Conservation (phyloP, 2,888 invertebrate species). For the Hymenopus coronatus region DNA sequence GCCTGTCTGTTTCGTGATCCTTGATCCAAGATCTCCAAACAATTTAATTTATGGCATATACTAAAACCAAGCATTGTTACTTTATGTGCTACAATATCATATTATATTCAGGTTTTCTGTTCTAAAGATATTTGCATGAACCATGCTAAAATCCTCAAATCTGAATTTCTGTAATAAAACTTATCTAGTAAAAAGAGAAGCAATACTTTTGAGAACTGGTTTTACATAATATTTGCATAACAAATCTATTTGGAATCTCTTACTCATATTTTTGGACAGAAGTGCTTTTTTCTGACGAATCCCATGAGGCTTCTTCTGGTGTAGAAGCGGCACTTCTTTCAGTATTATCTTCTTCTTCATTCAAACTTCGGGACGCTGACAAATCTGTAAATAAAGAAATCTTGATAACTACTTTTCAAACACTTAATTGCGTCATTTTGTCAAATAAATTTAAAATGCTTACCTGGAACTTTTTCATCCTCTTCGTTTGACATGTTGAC, state of each 20-base stretch:
- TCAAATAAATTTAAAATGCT: not conserved
- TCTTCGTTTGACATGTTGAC: not conserved
- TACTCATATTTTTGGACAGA: constrained; percentile 34
- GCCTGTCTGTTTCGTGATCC: too few species aligned
- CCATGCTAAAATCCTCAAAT: too few species aligned
- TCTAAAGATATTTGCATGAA: too few species aligned
- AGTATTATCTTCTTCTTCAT: constrained; percentile 3
- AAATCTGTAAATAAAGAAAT: not conserved
- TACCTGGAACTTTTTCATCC: not conserved
- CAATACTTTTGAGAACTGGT: too few species aligned
- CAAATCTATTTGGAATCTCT: not conserved
- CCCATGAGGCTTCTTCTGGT: constrained; percentile 30
- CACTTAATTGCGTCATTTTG: not conserved
- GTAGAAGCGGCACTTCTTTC: constrained; percentile 26
- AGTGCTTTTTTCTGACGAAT: constrained; percentile 32
- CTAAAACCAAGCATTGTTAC: too few species aligned
- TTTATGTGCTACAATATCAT: too few species aligned
- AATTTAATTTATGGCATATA: too few species aligned
- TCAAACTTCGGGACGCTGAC: not conserved
- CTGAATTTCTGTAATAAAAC: too few species aligned
- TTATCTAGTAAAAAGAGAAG: too few species aligned
- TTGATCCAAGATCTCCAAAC: too few species aligned
- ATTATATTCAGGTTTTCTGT: too few species aligned
- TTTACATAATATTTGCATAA: too few species aligned
- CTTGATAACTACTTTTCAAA: not conserved